Percentiles rank a stretch among this genome's conserved stretches.
Evolutionary conservation across 2,113 vertebrate species (phyloP).

Genomic region (Machaerirhynchus nigripectus): DNA sequence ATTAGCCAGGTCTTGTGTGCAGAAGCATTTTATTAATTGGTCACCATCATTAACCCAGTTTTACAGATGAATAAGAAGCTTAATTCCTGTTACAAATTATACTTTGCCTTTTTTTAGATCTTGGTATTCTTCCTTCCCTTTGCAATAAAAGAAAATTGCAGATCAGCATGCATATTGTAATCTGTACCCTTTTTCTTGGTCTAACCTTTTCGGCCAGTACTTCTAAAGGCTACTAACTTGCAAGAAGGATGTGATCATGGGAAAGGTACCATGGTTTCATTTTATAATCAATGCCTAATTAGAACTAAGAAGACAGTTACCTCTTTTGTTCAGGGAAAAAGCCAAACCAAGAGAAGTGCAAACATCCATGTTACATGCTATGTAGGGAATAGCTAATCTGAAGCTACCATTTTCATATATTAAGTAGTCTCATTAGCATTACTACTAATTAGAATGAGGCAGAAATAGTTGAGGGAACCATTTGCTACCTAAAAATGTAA

Average conservation of each 20-base stretch:
- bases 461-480: neutral
- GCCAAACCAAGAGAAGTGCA: neutral
- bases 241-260: neutral
- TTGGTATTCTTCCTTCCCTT: neutral
- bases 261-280: neutral
- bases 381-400: neutral
- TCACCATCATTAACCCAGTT: neutral
- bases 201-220: neutral
- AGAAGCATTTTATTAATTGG: neutral
- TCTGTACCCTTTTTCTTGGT: neutral
- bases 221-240: neutral
- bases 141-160: neutral
- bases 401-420: neutral
- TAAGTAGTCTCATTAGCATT: neutral
- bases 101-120: neutral
- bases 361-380: neutral
- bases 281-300: neutral
- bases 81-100: neutral
- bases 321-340: neutral
- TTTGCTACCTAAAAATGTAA: neutral
- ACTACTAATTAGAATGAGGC: neutral
- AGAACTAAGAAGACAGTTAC: neutral
- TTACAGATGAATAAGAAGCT: neutral
- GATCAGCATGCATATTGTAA: neutral
- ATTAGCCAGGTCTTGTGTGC: neutral